Evolutionary conservation across 2,888 invertebrate species (phyloP), one percentile per base, ranked within the genome.

Genomic region (Zaprionus bogoriensis): DNA sequence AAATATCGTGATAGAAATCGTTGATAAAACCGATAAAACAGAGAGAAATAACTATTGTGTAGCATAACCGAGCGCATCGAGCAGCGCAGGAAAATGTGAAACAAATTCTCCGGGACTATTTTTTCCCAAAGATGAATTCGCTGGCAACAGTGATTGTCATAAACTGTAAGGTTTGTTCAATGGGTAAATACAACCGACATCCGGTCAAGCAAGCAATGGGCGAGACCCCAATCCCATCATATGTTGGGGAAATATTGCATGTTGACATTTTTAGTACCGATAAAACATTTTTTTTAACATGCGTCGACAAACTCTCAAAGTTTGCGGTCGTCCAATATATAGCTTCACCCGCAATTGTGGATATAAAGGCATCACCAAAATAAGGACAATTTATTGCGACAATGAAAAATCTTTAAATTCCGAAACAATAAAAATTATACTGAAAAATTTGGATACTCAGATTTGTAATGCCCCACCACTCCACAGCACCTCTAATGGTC

Each of bases 21-120:
- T 14, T 4, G 14, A 44, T 28, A 17, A 30, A 12, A 45, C 17
- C 7, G 25, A 58, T 12, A 3, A n/a, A 58, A 25, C 36, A 45
- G 27, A 50, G 38, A 10, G 41, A 48, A 42, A 57, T 48, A 6
- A 23, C 27, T 5, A 32, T 30, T 1, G 17, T 4, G 7, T 42
- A 57, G 5, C 57, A 48, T 5, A 42, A 42, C 9, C 30, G 57
- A 17, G 48, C 42, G 4, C 32, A 51, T 4, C 23, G 45, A 4
- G 45, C 22, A 19, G 39, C 45, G 5, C 44, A 58, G 7, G 39
- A 59, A 46, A 59, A 52, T 12, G 30, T 25, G 2, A 46, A 52
- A 17, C 44, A 51, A 17, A 41, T 59, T 14, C 10, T 30, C 5
- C 17, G 23, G 2, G 50, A 58, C 10, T 59, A 59, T 23, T 52